Evolutionary conservation across 2,888 invertebrate genomes (phyloP).

Genomic region (Cephalotes varians): DNA sequence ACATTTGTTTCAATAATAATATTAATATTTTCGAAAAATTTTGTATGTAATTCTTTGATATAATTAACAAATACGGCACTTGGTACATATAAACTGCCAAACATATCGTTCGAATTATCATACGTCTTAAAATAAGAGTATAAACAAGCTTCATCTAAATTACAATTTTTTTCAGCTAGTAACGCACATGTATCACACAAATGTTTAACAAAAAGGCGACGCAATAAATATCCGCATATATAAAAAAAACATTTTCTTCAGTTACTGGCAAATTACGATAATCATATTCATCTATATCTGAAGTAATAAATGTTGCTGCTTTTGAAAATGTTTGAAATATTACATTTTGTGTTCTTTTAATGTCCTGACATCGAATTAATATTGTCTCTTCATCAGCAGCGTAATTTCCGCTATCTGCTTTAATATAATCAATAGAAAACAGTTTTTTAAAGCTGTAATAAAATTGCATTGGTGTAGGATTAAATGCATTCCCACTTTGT

Average conservation of each 20-base stretch:
- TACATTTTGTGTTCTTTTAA: background rate
- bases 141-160: too few relatives aligned
- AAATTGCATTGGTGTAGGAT: conserved; percentile 22
- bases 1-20: background rate
- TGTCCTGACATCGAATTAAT: background rate
- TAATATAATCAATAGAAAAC: background rate
- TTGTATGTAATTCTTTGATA: background rate
- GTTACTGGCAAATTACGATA: conserved; percentile 8
- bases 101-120: too few relatives aligned
- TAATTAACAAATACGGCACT: background rate
- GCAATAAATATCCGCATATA: background rate
- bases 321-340: too few relatives aligned
- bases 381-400: background rate
- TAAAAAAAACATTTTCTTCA: conserved; percentile 13
- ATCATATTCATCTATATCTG: background rate
- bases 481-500: conserved; percentile 17
- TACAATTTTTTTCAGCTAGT: background rate
- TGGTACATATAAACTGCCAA: too few relatives aligned
- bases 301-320: too few relatives aligned
- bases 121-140: too few relatives aligned
- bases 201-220: background rate
- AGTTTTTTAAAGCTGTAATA: conserved; percentile 4
- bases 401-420: background rate
- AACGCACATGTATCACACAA: background rate
- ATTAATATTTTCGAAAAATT: conserved; percentile 4